Evolutionary conservation across 1,140 invertebrate genomes (phyloP).

Genomic region (Epicauta chinensis): DNA sequence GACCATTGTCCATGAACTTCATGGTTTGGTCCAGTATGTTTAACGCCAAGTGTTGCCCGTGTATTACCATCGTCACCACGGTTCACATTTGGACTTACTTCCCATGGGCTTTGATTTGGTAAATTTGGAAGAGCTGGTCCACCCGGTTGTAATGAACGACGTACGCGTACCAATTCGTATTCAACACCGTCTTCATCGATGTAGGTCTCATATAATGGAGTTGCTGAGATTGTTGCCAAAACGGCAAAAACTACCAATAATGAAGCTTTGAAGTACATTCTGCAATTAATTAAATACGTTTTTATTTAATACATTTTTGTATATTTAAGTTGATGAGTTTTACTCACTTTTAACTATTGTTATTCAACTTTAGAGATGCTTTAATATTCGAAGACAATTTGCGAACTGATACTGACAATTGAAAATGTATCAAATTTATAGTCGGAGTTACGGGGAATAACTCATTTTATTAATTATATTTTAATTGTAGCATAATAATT

Average conservation of each 20-base stretch:
- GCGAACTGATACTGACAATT: no score
- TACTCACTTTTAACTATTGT: no score
- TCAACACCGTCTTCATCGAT: neutral
- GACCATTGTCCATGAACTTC: slow-evolving; percentile 23
- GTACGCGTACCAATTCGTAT: neutral
- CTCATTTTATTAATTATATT: neutral
- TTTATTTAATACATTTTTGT: no score
- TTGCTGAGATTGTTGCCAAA: neutral
- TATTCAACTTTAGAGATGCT: neutral
- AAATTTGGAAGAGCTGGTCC: neutral
- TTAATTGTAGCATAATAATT: neutral
- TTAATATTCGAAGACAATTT: neutral
- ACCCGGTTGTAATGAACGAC: slow-evolving; percentile 1
- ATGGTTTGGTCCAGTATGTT: slow-evolving; percentile 22
- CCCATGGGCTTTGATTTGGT: slow-evolving; percentile 3
- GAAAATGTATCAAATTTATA: no score
- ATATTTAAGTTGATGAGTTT: no score
- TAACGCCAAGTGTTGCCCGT: slow-evolving; percentile 5
- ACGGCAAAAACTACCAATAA: neutral
- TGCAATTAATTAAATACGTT: no score
- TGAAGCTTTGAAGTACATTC: neutral
- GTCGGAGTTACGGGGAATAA: no score
- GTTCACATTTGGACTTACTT: slow-evolving; percentile 17
- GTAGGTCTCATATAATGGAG: neutral
- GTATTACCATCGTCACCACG: slow-evolving; percentile 21